phyloP scores from a whole-genome alignment of 2,797 vertebrate species.

The Pangasius sanitwongsei region DNA sequence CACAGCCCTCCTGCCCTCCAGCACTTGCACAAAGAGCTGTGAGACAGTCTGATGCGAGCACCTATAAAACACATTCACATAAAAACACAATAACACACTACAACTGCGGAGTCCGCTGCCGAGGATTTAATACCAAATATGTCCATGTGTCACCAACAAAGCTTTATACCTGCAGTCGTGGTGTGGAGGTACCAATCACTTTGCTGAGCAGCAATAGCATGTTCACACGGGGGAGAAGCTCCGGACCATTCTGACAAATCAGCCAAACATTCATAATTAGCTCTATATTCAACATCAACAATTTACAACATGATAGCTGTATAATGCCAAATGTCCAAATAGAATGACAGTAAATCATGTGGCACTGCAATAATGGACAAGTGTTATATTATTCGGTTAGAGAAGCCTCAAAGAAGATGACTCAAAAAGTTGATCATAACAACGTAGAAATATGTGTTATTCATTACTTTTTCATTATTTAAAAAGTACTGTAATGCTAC shows the following conservation, averaged over 20 bases:
- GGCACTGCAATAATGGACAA: background rate
- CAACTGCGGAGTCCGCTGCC: no score
- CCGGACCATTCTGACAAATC: constrained; percentile 84
- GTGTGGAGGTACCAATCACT: constrained; percentile 86
- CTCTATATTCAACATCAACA: background rate
- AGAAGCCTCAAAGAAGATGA: background rate
- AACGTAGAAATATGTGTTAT: background rate
- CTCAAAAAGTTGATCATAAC: background rate
- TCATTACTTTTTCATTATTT: background rate
- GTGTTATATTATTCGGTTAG: background rate
- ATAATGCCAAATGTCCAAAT: background rate
- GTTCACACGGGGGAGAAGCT: constrained; percentile 89
- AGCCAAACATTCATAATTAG: background rate
- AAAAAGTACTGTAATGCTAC: background rate
- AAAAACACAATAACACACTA: background rate
- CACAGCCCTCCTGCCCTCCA: constrained; percentile 85
- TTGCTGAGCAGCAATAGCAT: constrained; percentile 88
- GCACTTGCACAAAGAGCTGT: constrained; percentile 87
- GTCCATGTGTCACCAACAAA: background rate
- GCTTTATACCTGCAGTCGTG: constrained; percentile 86
- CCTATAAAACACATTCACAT: constrained; percentile 69
- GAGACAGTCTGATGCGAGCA: constrained; percentile 87
- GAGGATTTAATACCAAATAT: background rate
- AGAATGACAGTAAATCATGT: background rate
- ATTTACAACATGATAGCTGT: background rate